Evolutionary conservation across 2,113 vertebrate genomes (phyloP).

Genomic region (Coregonus clupeaformis): DNA sequence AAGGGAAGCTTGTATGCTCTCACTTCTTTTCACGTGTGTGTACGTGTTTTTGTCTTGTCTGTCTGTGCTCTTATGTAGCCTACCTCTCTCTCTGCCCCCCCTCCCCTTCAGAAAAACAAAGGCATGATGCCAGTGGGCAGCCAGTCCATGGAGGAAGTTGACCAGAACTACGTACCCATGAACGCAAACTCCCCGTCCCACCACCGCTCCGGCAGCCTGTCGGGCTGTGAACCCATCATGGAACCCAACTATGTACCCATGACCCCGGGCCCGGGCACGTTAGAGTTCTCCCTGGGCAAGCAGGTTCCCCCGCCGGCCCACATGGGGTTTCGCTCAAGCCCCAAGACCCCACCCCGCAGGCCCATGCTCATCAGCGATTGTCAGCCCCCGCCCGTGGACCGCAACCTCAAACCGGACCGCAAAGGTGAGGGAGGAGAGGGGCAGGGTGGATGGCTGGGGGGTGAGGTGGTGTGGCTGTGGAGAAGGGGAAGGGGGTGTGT

Average conservation of each 20-base stretch:
- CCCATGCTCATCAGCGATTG: conserved; percentile 85
- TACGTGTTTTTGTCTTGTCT: background rate
- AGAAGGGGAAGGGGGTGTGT: background rate
- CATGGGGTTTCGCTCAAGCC: conserved; percentile 96
- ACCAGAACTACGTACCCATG: conserved; percentile 99
- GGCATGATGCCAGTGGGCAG: conserved; percentile 86
- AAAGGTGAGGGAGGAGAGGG: conserved; percentile 83
- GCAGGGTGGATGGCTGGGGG: too few species aligned
- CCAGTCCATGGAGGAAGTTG: conserved; percentile 88
- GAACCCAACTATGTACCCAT: conserved; percentile 98
- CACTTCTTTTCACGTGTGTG: background rate
- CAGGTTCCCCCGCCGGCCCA: conserved; percentile 98
- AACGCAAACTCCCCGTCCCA: conserved; percentile 94
- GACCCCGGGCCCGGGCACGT: conserved; percentile 92
- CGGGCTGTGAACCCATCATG: conserved; percentile 79
- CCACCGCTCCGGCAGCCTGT: conserved; percentile 88
- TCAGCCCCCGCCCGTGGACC: conserved; percentile 94
- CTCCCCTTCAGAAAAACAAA: conserved; percentile 86
- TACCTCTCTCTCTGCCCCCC: background rate
- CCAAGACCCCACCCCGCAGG: conserved; percentile 92
- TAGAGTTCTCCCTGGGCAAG: conserved; percentile 96
- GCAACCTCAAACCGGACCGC: conserved; percentile 97
- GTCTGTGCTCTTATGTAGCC: background rate
- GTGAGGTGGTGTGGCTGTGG: background rate
- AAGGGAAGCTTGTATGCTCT: background rate